Evolutionary conservation across 2,797 vertebrate genomes (phyloP).

Genomic region (Epinephelus malabaricus): DNA sequence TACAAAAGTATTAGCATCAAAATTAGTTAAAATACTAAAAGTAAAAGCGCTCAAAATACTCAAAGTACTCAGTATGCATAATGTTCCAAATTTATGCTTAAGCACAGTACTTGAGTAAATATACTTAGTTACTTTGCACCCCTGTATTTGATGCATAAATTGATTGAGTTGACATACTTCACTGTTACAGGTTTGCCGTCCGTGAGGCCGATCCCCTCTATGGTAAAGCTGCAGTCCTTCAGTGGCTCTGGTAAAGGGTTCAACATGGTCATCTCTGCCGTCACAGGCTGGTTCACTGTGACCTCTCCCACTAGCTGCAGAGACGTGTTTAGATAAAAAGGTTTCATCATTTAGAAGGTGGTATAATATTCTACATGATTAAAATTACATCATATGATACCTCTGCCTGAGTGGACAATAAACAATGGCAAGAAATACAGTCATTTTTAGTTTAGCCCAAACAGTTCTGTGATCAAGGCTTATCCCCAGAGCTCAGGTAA

Average conservation of each 20-base stretch:
- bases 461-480: neutral
- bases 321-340: neutral
- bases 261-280: conserved; percentile 83
- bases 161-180: conserved; percentile 56
- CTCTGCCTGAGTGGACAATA: neutral
- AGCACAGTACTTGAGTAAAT: too few species aligned
- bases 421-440: neutral
- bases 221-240: conserved; percentile 83
- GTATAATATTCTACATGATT: neutral
- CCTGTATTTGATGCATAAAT: neutral
- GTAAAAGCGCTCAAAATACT: too few species aligned
- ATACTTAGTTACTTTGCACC: too few species aligned
- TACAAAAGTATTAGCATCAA: too few species aligned
- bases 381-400: neutral
- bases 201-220: conserved; percentile 87
- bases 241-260: conserved; percentile 87
- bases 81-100: too few species aligned
- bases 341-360: neutral
- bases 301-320: conserved; percentile 88
- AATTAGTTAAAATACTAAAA: too few species aligned
- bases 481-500: too few species aligned
- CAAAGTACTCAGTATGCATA: too few species aligned
- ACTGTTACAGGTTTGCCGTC: conserved; percentile 64
- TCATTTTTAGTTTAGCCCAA: neutral
- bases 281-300: conserved; percentile 83